Conservation (phyloP, 37 sponge, comb jelly and placozoan species). For the Halisarca cf. caerulea region DNA sequence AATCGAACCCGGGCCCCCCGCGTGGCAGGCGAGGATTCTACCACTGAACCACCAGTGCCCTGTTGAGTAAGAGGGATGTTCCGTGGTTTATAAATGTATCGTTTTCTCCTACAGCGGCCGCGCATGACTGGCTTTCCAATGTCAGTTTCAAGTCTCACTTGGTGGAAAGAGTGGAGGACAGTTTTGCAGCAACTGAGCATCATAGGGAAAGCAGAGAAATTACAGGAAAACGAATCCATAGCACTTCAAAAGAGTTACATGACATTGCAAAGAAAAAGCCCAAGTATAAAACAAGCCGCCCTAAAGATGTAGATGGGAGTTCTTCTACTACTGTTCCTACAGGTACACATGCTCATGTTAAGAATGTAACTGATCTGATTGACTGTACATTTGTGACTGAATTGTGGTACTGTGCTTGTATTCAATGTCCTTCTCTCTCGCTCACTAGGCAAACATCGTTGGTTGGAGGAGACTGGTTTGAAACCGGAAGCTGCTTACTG, state of each 20-base stretch:
- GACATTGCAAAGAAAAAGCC: background rate
- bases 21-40: slow-evolving; percentile 66
- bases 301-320: too few relatives aligned
- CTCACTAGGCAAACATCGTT: slow-evolving; percentile 24
- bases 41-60: slow-evolving; percentile 45
- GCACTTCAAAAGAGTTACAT: background rate
- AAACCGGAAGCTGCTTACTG: slow-evolving; percentile 53
- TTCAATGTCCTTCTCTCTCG: background rate
- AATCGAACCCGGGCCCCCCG: slow-evolving; percentile 69
- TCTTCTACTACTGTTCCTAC: too few relatives aligned
- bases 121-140: background rate
- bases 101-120: background rate
- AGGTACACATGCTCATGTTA: too few relatives aligned
- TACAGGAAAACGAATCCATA: background rate
- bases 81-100: background rate
- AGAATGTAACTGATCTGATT: too few relatives aligned
- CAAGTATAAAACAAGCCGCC: too few relatives aligned
- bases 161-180: background rate
- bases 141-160: background rate
- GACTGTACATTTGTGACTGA: too few relatives aligned
- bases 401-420: background rate
- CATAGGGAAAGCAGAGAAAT: background rate
- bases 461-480: slow-evolving; percentile 68
- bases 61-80: background rate
- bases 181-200: background rate